phyloP scores from a whole-genome alignment of 1,140 invertebrate species.

The Heliconius hermathena region DNA sequence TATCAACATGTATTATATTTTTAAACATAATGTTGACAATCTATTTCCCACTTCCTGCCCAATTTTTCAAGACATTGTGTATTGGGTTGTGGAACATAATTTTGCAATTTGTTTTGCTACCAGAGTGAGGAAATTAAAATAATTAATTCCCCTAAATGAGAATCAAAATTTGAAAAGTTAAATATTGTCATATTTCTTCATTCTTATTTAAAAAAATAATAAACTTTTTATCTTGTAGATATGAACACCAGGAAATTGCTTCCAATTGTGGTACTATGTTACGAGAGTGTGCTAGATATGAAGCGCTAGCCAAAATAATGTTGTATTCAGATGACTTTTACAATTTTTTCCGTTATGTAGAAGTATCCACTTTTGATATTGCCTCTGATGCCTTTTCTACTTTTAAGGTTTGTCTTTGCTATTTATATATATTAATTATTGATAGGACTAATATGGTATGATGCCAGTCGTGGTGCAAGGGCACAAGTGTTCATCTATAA shows the following conservation, averaged over 20 bases:
- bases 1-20: too few species aligned
- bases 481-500: too few species aligned
- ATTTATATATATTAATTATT: constrained; percentile 21
- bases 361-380: constrained; percentile 99
- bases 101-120: too few species aligned
- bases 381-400: constrained; percentile 99
- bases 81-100: too few species aligned
- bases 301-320: constrained; percentile 99
- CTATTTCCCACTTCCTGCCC: too few species aligned
- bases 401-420: constrained; percentile 91
- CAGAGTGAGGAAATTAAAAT: too few species aligned
- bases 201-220: neutral
- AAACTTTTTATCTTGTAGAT: constrained; percentile 83
- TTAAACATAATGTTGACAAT: too few species aligned
- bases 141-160: too few species aligned
- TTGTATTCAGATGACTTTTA: constrained; percentile 99
- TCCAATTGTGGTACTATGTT: constrained; percentile 99
- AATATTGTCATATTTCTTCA: constrained; percentile 9
- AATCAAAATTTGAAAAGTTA: too few species aligned
- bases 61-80: too few species aligned
- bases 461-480: too few species aligned
- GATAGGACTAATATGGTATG: neutral
- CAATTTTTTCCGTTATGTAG: constrained; percentile 99
- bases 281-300: constrained; percentile 98
- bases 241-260: constrained; percentile 99